Evolutionary conservation across 2,797 vertebrate species (phyloP), one percentile per base, ranked within the genome.

Genomic region (Hapalemur alaotrensis): DNA sequence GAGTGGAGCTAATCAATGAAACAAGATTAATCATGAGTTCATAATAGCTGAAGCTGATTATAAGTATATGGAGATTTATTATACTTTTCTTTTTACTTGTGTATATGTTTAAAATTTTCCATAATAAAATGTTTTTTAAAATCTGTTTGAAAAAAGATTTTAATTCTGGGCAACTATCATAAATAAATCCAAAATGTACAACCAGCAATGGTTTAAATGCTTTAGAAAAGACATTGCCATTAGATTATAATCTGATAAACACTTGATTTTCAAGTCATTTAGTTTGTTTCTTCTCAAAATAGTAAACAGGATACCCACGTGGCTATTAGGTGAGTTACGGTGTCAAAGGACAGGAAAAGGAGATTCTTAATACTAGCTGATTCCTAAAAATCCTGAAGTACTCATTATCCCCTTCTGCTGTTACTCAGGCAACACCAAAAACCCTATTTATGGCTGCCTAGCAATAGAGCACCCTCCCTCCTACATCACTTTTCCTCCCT

Each of bases 401-500:
- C 61, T 88, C 76, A 80, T 67, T 81, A 96, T 78, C 20, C 25
- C 50, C 70, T 63, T 73, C 88, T 46, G 22, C 15, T 12, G 35
- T 95, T 89, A 79, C 67, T 86, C 54, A 73, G 92, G 92, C 83
- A 97, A 93, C 70, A 54, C n/a, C 76, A 76, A 75, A 91, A 89
- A 72, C 25, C 46, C 38, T 91, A 59, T 75, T 93, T 46, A 1
- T 59, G 35, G 80, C 67, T 95, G 85, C 52, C 38, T 95, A 93
- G 67, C 63, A 89, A 94, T 54, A 70, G 32, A 96, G 46, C 46
- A 69, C 38, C 35, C 50, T 75, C 25, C 80, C 23, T 65, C 80
- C 57, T 67, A 86, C 10, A 32, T 76, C 30, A 12, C 22, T 78
- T 89, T 91, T 57, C 79, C 79, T 95, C 30, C 57, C 46, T 73